These are phyloP conservation scores for Heteronetta atricapilla DNA, from an alignment of 2,113 vertebrate species.

Conservation along the genomic window DNA sequence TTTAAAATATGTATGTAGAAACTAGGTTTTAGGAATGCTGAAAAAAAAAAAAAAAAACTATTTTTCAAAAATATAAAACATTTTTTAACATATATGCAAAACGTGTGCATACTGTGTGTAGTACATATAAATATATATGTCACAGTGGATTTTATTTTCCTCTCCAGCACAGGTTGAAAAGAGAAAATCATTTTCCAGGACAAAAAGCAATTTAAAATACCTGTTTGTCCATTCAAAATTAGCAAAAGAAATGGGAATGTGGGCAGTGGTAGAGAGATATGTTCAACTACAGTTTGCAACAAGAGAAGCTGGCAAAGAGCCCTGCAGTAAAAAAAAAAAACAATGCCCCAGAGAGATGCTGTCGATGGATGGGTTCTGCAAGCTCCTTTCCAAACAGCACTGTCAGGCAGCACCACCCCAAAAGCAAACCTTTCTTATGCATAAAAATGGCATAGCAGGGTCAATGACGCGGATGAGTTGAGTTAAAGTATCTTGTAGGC, in stretches of 20 bases:
- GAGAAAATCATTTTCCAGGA: background rate
- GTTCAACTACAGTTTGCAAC: background rate
- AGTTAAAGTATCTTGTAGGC: background rate
- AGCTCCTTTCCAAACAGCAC: background rate
- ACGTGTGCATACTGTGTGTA: too few relatives aligned
- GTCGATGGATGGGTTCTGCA: background rate
- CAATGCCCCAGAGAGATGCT: background rate
- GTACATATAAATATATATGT: background rate
- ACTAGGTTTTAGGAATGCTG: background rate
- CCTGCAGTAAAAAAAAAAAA: background rate
- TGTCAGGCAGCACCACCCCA: background rate
- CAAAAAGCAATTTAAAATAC: background rate
- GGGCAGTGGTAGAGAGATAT: background rate
- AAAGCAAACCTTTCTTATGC: background rate
- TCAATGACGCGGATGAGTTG: background rate
- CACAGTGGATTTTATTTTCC: background rate
- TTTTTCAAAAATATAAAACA: too few relatives aligned
- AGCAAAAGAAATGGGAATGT: background rate
- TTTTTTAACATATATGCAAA: background rate
- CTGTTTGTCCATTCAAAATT: background rate
- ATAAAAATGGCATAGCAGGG: background rate
- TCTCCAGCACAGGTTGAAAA: background rate
- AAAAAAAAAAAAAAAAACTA: background rate
- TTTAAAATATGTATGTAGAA: background rate
- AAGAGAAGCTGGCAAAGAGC: slow-evolving; percentile 12